These are phyloP conservation scores for Nothoprocta perdicaria DNA, from an alignment of 2,113 vertebrate genomes.

Conservation along the genomic window DNA sequence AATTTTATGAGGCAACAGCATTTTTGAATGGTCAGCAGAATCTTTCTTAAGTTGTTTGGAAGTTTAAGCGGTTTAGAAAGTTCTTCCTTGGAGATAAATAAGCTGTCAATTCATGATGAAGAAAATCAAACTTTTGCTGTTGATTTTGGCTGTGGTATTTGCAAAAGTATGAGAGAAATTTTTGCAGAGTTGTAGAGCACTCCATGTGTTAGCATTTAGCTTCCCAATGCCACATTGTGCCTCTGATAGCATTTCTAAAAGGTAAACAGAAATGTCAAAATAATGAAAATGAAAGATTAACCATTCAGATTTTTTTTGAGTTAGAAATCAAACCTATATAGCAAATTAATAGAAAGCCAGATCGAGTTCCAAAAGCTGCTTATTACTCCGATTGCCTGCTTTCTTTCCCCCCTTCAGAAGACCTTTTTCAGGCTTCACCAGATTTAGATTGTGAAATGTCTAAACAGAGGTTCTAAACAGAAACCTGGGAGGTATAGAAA, in stretches of 20 bases:
- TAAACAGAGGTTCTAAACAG: constrained; percentile 63
- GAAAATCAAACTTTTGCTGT: constrained; percentile 87
- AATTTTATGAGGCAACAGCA: constrained; percentile 69
- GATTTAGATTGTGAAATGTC: constrained; percentile 55
- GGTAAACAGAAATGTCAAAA: constrained; percentile 83
- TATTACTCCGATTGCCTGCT: constrained; percentile 22
- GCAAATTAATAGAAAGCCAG: constrained; percentile 58
- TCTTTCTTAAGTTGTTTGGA: constrained; percentile 79
- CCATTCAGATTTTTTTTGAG: constrained; percentile 60
- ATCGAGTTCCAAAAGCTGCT: constrained; percentile 37
- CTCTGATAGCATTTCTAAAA: constrained; percentile 77
- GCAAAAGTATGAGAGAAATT: constrained; percentile 82
- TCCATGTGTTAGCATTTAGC: constrained; percentile 85
- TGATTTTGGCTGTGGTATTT: constrained; percentile 81
- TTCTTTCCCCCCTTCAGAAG: constrained; percentile 3
- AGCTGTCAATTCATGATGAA: constrained; percentile 89
- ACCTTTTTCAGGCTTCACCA: constrained; percentile 43
- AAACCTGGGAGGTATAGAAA: constrained; percentile 64
- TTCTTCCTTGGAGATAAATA: constrained; percentile 85
- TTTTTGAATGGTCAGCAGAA: constrained; percentile 89
- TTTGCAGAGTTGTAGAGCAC: constrained; percentile 62
- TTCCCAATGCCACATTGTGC: constrained; percentile 73
- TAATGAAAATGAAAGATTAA: constrained; percentile 81
- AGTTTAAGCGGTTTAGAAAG: constrained; percentile 82
- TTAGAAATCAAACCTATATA: constrained; percentile 67